phyloP scores from a whole-genome alignment of 2,797 vertebrate genomes.

The Sciurus carolinensis region DNA sequence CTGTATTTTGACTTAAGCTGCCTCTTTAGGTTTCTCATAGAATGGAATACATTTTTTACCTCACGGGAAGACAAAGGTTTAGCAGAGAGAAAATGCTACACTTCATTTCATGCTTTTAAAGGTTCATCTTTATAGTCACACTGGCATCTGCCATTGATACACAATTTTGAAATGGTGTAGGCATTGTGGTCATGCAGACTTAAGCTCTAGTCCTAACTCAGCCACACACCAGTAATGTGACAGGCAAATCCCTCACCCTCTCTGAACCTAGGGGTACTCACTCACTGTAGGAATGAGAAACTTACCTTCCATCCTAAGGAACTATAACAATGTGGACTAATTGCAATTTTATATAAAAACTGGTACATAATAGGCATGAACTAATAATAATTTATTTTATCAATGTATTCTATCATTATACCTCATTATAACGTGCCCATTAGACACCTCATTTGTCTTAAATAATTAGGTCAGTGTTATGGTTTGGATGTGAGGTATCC shows the following conservation, averaged over 20 bases:
- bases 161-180: not conserved
- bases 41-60: not conserved
- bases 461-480: not conserved
- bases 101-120: not conserved
- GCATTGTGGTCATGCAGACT: not conserved
- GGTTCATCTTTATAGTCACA: not conserved
- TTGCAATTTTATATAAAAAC: not conserved
- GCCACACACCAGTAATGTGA: not conserved
- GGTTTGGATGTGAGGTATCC: no score
- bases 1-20: not conserved
- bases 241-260: not conserved
- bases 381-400: not conserved
- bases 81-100: not conserved
- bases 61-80: not conserved
- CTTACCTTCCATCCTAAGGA: not conserved
- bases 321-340: not conserved
- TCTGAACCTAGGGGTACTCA: not conserved
- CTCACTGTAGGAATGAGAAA: not conserved
- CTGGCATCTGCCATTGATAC: not conserved
- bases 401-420: not conserved
- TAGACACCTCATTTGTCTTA: not conserved
- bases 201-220: not conserved
- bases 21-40: not conserved
- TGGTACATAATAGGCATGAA: not conserved
- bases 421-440: not conserved